These are phyloP conservation scores for Eulemur macaco DNA, from an alignment of 2,113 vertebrate species.

Conservation along the genomic window DNA sequence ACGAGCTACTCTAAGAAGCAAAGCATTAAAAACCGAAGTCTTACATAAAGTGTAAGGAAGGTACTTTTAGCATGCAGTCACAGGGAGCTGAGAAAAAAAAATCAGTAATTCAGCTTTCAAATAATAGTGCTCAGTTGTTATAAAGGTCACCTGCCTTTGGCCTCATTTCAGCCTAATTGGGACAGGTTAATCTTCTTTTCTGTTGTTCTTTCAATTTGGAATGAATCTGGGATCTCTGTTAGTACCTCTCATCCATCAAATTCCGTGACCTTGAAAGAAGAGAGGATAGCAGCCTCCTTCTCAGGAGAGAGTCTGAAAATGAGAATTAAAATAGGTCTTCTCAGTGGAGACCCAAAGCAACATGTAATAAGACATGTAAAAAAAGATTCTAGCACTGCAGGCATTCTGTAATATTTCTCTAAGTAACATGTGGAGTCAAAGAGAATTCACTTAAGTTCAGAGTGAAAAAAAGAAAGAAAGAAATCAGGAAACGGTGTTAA, in stretches of 20 bases:
- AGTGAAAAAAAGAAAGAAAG: neutral
- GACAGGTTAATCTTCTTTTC: slow-evolving; percentile 71
- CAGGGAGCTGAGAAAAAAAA: neutral
- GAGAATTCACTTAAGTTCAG: slow-evolving; percentile 55
- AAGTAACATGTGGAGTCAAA: slow-evolving; percentile 51
- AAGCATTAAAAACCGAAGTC: neutral
- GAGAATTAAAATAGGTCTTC: slow-evolving; percentile 69
- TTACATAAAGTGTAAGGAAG: neutral
- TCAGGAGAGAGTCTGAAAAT: slow-evolving; percentile 71
- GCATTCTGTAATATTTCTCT: slow-evolving; percentile 56
- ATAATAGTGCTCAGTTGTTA: slow-evolving; percentile 47
- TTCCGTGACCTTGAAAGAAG: slow-evolving; percentile 70
- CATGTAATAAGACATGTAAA: slow-evolving; percentile 60
- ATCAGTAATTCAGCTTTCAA: slow-evolving; percentile 24
- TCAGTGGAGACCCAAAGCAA: slow-evolving; percentile 61
- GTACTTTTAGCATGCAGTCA: neutral
- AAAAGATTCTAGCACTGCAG: slow-evolving; percentile 58
- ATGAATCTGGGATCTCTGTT: slow-evolving; percentile 60
- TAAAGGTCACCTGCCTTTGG: slow-evolving; percentile 59
- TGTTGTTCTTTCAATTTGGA: slow-evolving; percentile 69
- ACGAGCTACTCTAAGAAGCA: neutral
- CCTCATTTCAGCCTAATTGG: slow-evolving; percentile 71
- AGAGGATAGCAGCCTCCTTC: slow-evolving; percentile 40
- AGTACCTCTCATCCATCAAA: slow-evolving; percentile 71
- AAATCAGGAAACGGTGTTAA: slow-evolving; percentile 21